phyloP scores from a whole-genome alignment of 2,888 invertebrate genomes.

The Sesia bembeciformis region DNA sequence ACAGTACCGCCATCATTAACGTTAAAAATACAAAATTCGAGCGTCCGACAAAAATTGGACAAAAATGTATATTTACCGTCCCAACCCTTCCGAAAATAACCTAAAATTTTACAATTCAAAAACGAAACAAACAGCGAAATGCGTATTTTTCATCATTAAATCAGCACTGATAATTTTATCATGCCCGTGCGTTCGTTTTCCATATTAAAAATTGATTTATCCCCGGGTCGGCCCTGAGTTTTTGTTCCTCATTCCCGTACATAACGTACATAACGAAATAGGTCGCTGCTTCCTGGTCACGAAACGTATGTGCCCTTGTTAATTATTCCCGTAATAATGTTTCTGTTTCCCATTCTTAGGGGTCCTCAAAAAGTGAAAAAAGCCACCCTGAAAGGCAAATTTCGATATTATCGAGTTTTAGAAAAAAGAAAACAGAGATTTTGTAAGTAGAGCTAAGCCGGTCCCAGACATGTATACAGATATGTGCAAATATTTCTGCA shows the following conservation, averaged over 20 bases:
- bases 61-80: no score
- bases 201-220: conserved; percentile 11
- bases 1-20: no score
- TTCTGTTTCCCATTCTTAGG: neutral
- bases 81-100: neutral
- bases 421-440: no score
- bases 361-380: neutral
- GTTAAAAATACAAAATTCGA: no score
- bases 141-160: conserved; percentile 7
- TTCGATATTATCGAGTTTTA: no score
- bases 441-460: no score
- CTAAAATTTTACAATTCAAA: neutral
- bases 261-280: neutral
- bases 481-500: no score
- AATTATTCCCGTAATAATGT: neutral
- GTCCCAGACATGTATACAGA: no score
- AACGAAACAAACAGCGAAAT: conserved; percentile 1
- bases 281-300: neutral
- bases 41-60: no score
- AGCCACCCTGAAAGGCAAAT: no score
- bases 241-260: conserved; percentile 1
- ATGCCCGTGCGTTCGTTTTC: conserved; percentile 6
- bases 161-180: conserved; percentile 8
- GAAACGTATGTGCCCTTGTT: neutral
- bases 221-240: conserved; percentile 3